A percentile compares a stretch with the other conserved stretches of the same genome.
These are phyloP conservation scores for mouse (Mus musculus) DNA, from an alignment of 2,113 vertebrate genomes.

Conservation along the genomic window DNA sequence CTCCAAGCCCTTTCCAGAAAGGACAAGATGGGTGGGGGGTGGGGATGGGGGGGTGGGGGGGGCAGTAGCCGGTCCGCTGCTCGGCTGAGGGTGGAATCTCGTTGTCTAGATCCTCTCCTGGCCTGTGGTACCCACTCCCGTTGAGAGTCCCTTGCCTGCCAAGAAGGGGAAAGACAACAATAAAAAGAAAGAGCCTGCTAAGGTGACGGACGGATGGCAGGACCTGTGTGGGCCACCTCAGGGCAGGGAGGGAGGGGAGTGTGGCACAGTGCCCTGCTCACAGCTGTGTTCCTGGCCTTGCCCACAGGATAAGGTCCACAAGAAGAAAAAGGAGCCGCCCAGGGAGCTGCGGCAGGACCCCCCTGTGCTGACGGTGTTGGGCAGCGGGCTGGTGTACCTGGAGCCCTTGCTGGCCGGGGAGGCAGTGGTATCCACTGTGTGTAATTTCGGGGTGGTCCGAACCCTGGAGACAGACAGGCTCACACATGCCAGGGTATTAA, in stretches of 20 bases:
- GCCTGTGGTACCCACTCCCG: constrained; percentile 67
- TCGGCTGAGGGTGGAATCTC: not conserved
- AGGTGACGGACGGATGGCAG: not conserved
- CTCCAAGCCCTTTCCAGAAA: not conserved
- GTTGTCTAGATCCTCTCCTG: constrained; percentile 86
- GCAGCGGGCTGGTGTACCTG: constrained; percentile 38
- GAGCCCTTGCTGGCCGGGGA: constrained; percentile 72
- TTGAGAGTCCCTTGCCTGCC: not conserved
- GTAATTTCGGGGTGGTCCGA: constrained; percentile 72
- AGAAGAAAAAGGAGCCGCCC: constrained; percentile 51
- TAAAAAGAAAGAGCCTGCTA: not conserved
- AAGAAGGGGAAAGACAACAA: constrained; percentile 76
- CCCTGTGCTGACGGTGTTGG: constrained; percentile 36
- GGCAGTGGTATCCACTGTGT: not conserved
- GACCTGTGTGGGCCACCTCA: not conserved
- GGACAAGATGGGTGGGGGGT: no score
- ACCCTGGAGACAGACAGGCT: constrained; percentile 59
- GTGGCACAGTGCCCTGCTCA: no score
- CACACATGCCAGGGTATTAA: constrained; percentile 45
- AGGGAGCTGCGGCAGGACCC: constrained; percentile 71
- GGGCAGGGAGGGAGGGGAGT: not conserved
- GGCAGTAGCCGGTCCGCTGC: rapidly evolving
- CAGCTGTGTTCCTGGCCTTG: rapidly evolving
- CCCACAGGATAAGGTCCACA: not conserved
- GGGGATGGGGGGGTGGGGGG: not conserved